A percentile compares a stretch with the other conserved stretches of the same genome.
phyloP scores from a whole-genome alignment of 2,113 vertebrate genomes.

The Syngnathus typhle region DNA sequence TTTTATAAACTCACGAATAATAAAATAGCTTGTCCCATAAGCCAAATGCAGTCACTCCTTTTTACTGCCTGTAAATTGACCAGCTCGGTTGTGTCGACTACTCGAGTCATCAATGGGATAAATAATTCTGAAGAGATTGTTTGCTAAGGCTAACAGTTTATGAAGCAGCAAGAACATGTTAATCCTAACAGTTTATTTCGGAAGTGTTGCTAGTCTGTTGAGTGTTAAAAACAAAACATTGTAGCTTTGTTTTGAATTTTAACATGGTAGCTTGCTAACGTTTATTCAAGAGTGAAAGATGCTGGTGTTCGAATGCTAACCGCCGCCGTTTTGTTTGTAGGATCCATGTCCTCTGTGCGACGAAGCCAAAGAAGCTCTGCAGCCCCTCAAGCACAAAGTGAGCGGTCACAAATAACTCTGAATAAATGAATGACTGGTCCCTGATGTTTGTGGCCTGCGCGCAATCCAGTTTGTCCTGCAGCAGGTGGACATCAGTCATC shows the following conservation, averaged over 20 bases:
- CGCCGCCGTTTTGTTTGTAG: constrained; percentile 10
- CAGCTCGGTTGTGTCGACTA: no score
- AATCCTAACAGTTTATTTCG: background rate
- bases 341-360: constrained; percentile 57
- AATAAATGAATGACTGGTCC: background rate
- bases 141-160: background rate
- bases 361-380: constrained; percentile 50
- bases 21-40: no score
- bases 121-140: no score
- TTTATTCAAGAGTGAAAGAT: background rate
- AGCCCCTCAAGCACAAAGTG: constrained; percentile 45
- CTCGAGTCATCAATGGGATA: no score
- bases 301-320: no score
- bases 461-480: constrained; percentile 42
- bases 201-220: background rate
- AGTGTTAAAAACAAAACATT: background rate
- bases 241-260: background rate
- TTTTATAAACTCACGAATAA: no score
- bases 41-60: no score
- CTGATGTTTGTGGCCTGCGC: background rate
- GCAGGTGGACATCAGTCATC: constrained; percentile 55
- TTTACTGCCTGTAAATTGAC: no score
- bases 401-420: background rate
- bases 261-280: background rate
- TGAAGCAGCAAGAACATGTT: background rate